phyloP scores from a whole-genome alignment of 1,140 invertebrate genomes.

The Bombus consobrinus region DNA sequence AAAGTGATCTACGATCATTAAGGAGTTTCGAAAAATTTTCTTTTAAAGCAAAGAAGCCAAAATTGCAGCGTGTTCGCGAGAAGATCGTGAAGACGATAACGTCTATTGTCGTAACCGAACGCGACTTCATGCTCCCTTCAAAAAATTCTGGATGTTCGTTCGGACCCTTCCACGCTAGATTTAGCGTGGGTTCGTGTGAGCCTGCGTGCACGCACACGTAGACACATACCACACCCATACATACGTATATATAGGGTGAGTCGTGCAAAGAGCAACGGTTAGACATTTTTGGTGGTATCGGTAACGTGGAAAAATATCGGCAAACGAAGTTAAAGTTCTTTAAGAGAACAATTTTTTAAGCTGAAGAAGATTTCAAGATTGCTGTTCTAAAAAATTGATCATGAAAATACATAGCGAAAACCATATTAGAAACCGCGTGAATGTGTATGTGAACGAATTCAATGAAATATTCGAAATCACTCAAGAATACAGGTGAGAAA shows the following conservation, averaged over 20 bases:
- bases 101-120: not conserved
- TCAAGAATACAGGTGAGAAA: not conserved
- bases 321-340: no score
- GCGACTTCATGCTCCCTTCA: slow-evolving; percentile 11
- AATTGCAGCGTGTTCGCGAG: not conserved
- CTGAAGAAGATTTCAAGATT: no score
- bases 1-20: no score
- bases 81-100: not conserved
- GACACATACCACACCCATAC: not conserved
- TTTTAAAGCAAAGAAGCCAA: no score
- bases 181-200: slow-evolving; percentile 19
- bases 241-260: not conserved
- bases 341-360: no score
- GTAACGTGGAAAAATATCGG: not conserved
- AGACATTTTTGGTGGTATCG: not conserved
- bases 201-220: not conserved
- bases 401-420: no score
- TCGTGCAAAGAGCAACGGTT: not conserved
- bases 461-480: not conserved
- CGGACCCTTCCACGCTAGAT: slow-evolving; percentile 22
- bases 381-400: no score
- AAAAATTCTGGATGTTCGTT: not conserved
- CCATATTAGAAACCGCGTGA: no score
- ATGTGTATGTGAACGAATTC: no score
- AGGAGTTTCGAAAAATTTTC: no score